Conservation (phyloP, 2,797 vertebrate genomes). For the Alauda arvensis region DNA sequence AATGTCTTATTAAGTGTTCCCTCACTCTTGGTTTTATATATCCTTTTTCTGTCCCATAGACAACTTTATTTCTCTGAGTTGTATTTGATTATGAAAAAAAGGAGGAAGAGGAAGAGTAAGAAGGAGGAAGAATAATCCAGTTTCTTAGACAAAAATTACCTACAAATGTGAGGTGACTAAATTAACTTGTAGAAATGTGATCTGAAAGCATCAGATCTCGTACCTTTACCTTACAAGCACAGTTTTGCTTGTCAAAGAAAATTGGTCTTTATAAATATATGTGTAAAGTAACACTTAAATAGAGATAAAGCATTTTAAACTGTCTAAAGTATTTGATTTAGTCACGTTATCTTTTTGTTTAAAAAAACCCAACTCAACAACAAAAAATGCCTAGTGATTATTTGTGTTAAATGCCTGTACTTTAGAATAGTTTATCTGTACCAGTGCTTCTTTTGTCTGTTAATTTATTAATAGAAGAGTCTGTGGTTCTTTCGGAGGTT, state of each 20-base stretch:
- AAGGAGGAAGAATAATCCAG: constrained; percentile 5
- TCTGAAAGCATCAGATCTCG: constrained; percentile 22
- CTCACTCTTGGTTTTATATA: neutral
- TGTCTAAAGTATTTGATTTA: neutral
- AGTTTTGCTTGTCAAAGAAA: constrained; percentile 46
- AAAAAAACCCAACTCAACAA: neutral
- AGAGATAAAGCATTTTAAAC: constrained; percentile 11
- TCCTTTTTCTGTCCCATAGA: neutral
- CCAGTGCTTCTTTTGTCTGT: neutral
- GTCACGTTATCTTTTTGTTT: neutral
- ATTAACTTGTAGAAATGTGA: constrained; percentile 39
- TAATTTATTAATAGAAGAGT: neutral
- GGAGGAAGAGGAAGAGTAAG: neutral
- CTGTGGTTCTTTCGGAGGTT: neutral
- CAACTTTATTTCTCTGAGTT: neutral
- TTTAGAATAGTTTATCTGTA: neutral
- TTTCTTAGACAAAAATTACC: constrained; percentile 44
- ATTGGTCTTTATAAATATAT: constrained; percentile 20
- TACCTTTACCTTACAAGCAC: neutral
- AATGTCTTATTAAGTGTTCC: neutral
- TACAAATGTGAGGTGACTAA: constrained; percentile 25
- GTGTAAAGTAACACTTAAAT: neutral
- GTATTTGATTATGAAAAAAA: constrained; percentile 7
- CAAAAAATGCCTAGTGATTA: neutral
- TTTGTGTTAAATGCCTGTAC: neutral